Conservation (phyloP, 1,140 invertebrate genomes). For the Laupala kohalensis region DNA sequence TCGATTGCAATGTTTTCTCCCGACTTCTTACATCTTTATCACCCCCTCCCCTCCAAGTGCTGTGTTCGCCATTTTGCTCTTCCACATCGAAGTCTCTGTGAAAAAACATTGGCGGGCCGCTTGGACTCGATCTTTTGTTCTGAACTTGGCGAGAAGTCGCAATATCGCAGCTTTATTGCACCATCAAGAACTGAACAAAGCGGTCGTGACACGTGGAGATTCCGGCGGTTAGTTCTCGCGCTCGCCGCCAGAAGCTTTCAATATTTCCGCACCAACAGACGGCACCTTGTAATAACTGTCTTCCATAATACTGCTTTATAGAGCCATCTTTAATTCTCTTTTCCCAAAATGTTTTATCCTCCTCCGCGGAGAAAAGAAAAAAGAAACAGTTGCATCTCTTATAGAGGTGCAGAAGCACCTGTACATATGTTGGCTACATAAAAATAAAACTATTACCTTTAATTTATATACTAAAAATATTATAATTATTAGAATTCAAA, state of each 20-base stretch:
- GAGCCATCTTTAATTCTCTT: not conserved
- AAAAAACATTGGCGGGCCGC: not conserved
- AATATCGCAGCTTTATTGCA: not conserved
- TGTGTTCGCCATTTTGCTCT: too few species aligned
- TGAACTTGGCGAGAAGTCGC: not conserved
- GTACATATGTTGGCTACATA: too few species aligned
- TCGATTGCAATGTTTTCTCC: too few species aligned
- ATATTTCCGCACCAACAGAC: not conserved
- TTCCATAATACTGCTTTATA: not conserved
- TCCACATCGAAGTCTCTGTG: too few species aligned
- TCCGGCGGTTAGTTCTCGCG: not conserved
- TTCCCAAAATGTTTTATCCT: not conserved
- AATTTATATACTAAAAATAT: too few species aligned
- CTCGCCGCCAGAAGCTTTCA: not conserved
- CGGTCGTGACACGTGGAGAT: not conserved
- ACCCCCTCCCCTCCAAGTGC: too few species aligned
- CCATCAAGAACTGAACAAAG: not conserved
- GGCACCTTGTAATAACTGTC: not conserved
- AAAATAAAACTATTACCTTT: too few species aligned
- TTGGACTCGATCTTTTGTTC: not conserved
- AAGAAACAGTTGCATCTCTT: not conserved
- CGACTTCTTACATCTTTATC: too few species aligned
- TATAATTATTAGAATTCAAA: too few species aligned
- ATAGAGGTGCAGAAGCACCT: too few species aligned
- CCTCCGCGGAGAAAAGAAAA: not conserved